Evolutionary conservation across 2,888 invertebrate genomes (phyloP).

Genomic region (Protonemura montana): DNA sequence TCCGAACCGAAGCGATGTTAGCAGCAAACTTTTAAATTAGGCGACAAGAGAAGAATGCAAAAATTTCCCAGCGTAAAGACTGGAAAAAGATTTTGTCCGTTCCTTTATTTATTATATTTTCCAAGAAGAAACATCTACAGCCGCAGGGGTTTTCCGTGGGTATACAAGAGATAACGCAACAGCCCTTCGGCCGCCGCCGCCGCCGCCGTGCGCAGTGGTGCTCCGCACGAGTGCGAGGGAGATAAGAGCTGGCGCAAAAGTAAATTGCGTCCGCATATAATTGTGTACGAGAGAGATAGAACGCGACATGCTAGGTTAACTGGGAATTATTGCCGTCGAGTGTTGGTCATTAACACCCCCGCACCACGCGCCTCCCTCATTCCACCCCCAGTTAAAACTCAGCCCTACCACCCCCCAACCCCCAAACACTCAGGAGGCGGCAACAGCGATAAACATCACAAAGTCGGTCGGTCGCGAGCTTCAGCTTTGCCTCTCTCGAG

Average conservation of each 20-base stretch:
- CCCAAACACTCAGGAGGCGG: constrained; percentile 33
- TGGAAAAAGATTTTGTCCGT: neutral
- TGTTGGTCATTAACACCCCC: constrained; percentile 42
- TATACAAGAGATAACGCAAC: neutral
- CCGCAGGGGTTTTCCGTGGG: constrained; percentile 22
- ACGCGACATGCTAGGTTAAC: constrained; percentile 25
- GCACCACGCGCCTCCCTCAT: neutral
- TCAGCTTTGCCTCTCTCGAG: neutral
- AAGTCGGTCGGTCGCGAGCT: neutral
- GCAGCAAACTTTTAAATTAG: neutral
- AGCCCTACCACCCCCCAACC: neutral
- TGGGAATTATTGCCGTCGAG: constrained; percentile 41
- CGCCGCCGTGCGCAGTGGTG: neutral
- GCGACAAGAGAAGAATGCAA: neutral
- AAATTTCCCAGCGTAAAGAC: neutral
- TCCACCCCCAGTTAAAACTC: neutral
- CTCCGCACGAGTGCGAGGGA: neutral
- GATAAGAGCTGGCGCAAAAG: neutral
- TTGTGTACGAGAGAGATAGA: constrained; percentile 20
- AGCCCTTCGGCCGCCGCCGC: constrained; percentile 9
- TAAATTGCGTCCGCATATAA: neutral
- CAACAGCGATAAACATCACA: constrained; percentile 21
- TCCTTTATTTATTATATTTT: neutral
- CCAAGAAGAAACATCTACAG: neutral
- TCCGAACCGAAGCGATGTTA: neutral